Evolutionary conservation across 2,888 invertebrate species (phyloP), one percentile per base, ranked within the genome.

Genomic region (Stratiomys singularior): DNA sequence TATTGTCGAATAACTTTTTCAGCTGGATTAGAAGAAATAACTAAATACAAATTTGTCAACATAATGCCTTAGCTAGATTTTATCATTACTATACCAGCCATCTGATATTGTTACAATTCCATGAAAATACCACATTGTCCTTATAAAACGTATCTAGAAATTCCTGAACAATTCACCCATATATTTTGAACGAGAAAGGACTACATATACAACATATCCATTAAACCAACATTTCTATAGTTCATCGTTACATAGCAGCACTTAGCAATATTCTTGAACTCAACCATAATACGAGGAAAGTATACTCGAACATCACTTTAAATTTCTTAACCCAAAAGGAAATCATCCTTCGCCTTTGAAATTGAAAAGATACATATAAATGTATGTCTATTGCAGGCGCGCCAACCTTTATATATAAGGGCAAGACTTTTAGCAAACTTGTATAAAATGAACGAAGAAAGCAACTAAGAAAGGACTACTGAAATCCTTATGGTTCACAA

Each of bases 401-500:
- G 15, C 30, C 21, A 15, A 7, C 30, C 18, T 27, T n/a, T 1
- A 25, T 23, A 21, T 25, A 9, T 18, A 25, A 1, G 15, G 37
- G 11, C 69, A 69, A 13, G 23, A 25, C 60, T 7, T 60, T 46
- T 18, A 23, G n/a, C 25, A 46, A 28, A 66, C 37, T 37, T 37
- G 25, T n/a, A n/a, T n/a, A 44, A 47, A 46, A 69, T n/a, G 25
- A 47, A 25, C 47, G 69, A 47, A 13, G 69, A 25, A 69, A 69
- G 25, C 46, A 47, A 46, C 25, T 69, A 30, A 21, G 30, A 37
- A 69, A 69, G 25, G 69, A 69, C 46, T 64, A n/a, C n/a, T 21
- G 18, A 69, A 46, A 69, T 69, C 69, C 69, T 69, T 69, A 67
- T 52, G 71, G 72, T 28, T 56, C 28, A 28, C 72, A 56, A 72